phyloP scores from a whole-genome alignment of 2,797 vertebrate genomes.

The Lutra lutra region DNA sequence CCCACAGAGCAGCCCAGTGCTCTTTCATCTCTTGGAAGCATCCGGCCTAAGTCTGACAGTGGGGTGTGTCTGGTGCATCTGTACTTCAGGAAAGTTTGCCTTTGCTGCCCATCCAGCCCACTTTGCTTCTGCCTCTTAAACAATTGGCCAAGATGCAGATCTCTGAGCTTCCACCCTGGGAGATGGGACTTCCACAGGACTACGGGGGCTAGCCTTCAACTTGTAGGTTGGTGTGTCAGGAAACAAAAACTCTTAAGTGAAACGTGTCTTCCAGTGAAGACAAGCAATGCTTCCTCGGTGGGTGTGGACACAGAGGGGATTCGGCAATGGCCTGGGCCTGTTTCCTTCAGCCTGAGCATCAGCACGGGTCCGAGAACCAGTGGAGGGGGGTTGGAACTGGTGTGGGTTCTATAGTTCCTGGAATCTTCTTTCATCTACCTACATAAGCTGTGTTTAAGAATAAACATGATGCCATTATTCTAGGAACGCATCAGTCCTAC shows the following conservation, averaged over 20 bases:
- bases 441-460: fast-evolving
- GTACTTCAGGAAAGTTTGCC: neutral
- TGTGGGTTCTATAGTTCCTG: neutral
- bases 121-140: neutral
- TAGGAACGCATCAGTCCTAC: neutral
- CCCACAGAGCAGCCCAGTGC: neutral
- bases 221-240: neutral
- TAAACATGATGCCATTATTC: neutral
- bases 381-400: neutral
- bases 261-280: neutral
- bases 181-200: neutral
- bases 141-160: fast-evolving
- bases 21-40: neutral
- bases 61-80: neutral
- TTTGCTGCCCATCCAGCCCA: neutral
- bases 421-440: neutral
- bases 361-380: too few species aligned
- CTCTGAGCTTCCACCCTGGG: neutral
- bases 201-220: neutral
- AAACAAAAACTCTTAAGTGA: neutral
- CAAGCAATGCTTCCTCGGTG: fast-evolving
- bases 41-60: neutral
- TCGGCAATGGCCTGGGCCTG: neutral
- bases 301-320: fast-evolving
- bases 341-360: neutral